Percentiles rank a stretch among this genome's conserved stretches.
These are phyloP conservation scores for Oreortyx pictus DNA, from an alignment of 2,797 vertebrate species.

Conservation along the genomic window DNA sequence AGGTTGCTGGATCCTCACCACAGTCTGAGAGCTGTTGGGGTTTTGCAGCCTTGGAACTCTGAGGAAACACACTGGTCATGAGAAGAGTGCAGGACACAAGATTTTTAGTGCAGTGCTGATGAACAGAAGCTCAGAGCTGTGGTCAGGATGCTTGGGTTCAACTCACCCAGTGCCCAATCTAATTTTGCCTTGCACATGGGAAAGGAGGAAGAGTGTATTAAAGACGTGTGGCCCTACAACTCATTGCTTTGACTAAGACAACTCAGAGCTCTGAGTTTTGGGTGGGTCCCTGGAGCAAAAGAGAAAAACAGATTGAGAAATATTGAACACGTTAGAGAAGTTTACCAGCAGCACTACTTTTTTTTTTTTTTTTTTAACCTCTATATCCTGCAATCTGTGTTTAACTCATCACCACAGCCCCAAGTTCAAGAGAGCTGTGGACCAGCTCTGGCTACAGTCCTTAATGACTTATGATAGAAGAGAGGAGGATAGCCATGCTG, in stretches of 20 bases:
- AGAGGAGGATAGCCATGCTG: neutral
- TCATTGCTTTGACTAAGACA: neutral
- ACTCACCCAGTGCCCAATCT: neutral
- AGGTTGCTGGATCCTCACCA: neutral
- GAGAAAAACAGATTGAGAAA: neutral
- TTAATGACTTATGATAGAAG: neutral
- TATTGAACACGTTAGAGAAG: neutral
- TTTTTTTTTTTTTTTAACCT: neutral
- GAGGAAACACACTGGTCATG: neutral
- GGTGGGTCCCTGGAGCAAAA: neutral
- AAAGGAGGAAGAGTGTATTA: neutral
- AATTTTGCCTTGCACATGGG: neutral
- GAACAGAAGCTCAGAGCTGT: neutral
- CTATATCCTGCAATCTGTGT: rapidly evolving
- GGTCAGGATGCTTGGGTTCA: neutral
- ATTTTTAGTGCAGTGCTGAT: neutral
- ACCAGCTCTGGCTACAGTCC: neutral
- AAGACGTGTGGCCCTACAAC: neutral
- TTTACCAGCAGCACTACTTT: no score
- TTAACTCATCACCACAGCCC: neutral
- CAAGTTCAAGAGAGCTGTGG: neutral
- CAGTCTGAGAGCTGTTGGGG: rapidly evolving
- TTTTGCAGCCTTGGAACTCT: neutral
- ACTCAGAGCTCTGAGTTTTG: neutral
- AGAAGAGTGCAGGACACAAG: neutral